A percentile compares a stretch with the other conserved stretches of the same genome.
phyloP scores from a whole-genome alignment of 1,140 invertebrate species.

The Papilio xuthus region DNA sequence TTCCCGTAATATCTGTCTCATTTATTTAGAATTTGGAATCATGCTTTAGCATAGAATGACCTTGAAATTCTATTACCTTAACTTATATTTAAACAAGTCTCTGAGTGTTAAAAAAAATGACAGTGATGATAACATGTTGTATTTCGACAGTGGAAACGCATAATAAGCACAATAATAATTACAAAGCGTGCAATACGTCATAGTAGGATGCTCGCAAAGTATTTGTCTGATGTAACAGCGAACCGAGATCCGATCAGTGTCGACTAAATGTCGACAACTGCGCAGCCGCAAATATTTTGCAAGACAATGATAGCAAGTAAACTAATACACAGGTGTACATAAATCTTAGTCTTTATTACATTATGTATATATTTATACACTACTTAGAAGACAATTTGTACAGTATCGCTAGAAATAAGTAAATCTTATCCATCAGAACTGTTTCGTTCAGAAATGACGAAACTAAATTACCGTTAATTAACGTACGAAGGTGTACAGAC shows the following conservation, averaged over 20 bases:
- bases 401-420: no score
- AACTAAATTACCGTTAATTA: background rate
- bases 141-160: background rate
- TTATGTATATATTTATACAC: background rate
- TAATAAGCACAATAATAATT: background rate
- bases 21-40: no score
- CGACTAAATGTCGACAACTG: background rate
- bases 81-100: no score
- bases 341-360: background rate
- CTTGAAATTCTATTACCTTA: no score
- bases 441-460: no score
- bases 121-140: no score
- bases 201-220: slow-evolving; percentile 1
- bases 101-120: no score
- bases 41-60: no score
- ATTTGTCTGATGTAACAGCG: slow-evolving; percentile 17
- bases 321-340: background rate
- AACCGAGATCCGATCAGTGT: background rate
- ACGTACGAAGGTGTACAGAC: background rate
- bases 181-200: background rate
- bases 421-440: background rate
- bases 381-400: background rate
- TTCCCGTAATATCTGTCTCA: no score
- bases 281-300: slow-evolving; percentile 11
- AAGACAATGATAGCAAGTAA: background rate